These are phyloP conservation scores for Fulmarus glacialis DNA, from an alignment of 2,113 vertebrate species.

Conservation along the genomic window DNA sequence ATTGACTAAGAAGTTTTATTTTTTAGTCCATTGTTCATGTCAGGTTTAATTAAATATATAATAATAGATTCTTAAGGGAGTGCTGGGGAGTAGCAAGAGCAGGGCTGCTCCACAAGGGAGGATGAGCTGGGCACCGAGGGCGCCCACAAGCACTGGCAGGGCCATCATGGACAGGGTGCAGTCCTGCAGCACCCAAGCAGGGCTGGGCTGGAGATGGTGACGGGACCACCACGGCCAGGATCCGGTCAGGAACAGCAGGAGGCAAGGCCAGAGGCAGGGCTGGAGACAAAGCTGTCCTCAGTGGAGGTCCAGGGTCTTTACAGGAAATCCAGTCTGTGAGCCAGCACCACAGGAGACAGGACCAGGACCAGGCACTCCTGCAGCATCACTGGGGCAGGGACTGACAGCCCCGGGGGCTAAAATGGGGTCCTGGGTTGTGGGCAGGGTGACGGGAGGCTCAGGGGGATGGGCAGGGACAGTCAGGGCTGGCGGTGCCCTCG, in stretches of 20 bases:
- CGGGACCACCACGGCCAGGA: background rate
- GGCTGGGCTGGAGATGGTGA: background rate
- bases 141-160: accelerated
- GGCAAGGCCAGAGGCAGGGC: background rate
- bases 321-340: background rate
- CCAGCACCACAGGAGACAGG: background rate
- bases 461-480: background rate
- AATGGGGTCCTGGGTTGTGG: background rate
- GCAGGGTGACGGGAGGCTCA: background rate
- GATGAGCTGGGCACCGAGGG: accelerated
- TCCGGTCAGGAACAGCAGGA: background rate
- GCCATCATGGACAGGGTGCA: background rate
- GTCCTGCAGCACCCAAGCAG: background rate
- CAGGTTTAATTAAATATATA: background rate
- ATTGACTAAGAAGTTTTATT: background rate
- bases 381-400: background rate
- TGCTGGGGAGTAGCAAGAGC: background rate
- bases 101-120: background rate
- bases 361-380: background rate
- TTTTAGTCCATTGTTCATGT: background rate
- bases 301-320: background rate
- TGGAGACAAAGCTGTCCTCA: background rate
- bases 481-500: accelerated
- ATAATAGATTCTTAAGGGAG: background rate
- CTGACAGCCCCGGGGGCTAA: accelerated